Base-by-base conservation (phyloP, 2,797 vertebrate genomes). In the Helarctos malayanus region DNA sequence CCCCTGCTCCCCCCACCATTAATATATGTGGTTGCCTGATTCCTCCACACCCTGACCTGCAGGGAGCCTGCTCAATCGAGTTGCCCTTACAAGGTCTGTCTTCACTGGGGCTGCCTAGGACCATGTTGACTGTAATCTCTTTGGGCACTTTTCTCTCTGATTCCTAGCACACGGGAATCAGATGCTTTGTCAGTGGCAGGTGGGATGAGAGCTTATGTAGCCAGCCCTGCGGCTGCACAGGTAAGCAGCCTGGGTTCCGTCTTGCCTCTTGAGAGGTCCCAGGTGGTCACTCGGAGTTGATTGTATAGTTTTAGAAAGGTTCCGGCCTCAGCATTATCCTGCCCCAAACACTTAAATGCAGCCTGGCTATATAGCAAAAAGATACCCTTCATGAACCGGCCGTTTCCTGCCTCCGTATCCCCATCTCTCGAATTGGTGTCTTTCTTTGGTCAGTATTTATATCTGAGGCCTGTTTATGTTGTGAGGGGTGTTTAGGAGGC, bases 221-320 rank as follows among this genome's bases (percentile, higher is more conserved):
- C 94, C 59, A 23, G 84, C 92, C 88, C 82, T 52, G 69, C 95
- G 91, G 95, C 96, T 85, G 92, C 93, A 79, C 89, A 61, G 49
- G 63, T 41, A 95, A 94, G 86, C 25, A 71, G 97, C 97, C 97
- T 92, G 95, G 63, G 97, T 96, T 98, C 96, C 98, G 94, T 96
- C 89, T 95, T 65, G 80, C 54, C 81, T 97, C 97, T 91, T 45
- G 78, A 98, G 98, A 97, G 93, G 98, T 98, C 84, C 75, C 38
- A 63, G 89, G 47, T 52, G 97, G 93, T 98, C 92, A 18, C 71
- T 97, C 97, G 89, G 97, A 97, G 97, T 98, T 98, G 97, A 95
- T 96, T 75, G 68, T 83, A 81, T n/a, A 79, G 81, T 89, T 98
- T 95, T 97, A 91, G 75, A 83, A 97, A 98, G 94, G 45, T 92